These are phyloP conservation scores for Eurypyga helias DNA, from an alignment of 2,113 vertebrate genomes.

Conservation along the genomic window DNA sequence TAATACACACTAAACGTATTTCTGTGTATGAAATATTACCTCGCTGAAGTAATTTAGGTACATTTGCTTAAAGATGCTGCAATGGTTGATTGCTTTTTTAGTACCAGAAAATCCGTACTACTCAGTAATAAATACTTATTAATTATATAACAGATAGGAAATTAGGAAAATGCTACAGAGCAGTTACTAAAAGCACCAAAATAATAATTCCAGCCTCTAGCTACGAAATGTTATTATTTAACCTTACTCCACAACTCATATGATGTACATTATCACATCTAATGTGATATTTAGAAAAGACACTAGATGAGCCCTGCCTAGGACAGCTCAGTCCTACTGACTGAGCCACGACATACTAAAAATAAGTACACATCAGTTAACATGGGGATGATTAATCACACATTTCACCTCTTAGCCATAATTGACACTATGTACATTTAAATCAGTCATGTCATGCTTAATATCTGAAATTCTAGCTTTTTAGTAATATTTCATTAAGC, in stretches of 20 bases:
- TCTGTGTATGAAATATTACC: background rate
- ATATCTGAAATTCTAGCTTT: background rate
- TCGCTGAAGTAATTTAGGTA: background rate
- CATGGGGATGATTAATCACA: background rate
- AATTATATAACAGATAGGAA: background rate
- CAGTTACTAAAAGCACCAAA: slow-evolving; percentile 23
- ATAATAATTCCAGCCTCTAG: slow-evolving; percentile 8
- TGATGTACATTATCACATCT: background rate
- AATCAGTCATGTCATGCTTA: background rate
- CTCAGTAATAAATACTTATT: slow-evolving; percentile 9
- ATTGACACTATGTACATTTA: background rate
- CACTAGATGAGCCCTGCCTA: background rate
- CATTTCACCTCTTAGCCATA: background rate
- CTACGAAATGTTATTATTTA: background rate
- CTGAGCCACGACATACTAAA: background rate
- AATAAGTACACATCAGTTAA: slow-evolving; percentile 21
- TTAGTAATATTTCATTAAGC: background rate
- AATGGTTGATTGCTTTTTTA: background rate
- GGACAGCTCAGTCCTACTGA: background rate
- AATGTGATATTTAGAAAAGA: background rate
- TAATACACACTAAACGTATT: background rate
- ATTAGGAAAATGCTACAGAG: background rate
- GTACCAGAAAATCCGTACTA: background rate
- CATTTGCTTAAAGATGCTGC: background rate
- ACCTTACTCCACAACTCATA: background rate